phyloP scores from a whole-genome alignment of 1,140 invertebrate species.

The Eciton burchellii region DNA sequence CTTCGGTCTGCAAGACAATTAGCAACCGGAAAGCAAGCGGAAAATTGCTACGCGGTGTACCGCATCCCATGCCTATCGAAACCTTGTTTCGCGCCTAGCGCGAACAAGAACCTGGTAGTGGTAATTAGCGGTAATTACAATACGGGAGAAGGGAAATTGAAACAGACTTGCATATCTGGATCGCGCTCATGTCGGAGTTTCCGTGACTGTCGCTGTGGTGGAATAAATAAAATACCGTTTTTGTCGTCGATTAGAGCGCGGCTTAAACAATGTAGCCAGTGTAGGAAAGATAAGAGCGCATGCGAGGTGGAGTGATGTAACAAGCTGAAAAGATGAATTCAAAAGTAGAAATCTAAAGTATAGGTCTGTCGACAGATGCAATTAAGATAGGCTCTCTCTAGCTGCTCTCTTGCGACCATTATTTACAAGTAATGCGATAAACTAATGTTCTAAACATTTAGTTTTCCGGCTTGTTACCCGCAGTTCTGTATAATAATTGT shows the following conservation, averaged over 20 bases:
- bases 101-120: slow-evolving; percentile 29
- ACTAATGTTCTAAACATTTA: not conserved
- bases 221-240: slow-evolving; percentile 33
- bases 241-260: not conserved
- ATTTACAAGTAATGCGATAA: slow-evolving; percentile 18
- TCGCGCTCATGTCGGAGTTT: not conserved
- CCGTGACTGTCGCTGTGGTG: not conserved
- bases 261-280: not conserved
- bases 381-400: slow-evolving; percentile 41
- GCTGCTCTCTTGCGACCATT: slow-evolving; percentile 16
- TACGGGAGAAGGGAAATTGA: slow-evolving; percentile 38
- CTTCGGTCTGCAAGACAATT: slow-evolving; percentile 45
- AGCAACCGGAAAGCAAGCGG: slow-evolving; percentile 24
- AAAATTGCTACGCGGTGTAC: slow-evolving; percentile 47
- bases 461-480: not conserved
- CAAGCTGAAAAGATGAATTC: slow-evolving; percentile 1
- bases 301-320: slow-evolving; percentile 1
- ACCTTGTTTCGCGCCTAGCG: too few species aligned
- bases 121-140: slow-evolving; percentile 56
- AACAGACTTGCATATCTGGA: slow-evolving; percentile 21
- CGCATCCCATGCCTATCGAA: slow-evolving; percentile 49
- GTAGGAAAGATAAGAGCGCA: not conserved
- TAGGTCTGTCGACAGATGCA: slow-evolving; percentile 8
- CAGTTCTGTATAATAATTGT: not conserved
- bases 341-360: slow-evolving; percentile 1